Conservation (phyloP, 2,888 invertebrate species). For the Punctoribates punctum region DNA sequence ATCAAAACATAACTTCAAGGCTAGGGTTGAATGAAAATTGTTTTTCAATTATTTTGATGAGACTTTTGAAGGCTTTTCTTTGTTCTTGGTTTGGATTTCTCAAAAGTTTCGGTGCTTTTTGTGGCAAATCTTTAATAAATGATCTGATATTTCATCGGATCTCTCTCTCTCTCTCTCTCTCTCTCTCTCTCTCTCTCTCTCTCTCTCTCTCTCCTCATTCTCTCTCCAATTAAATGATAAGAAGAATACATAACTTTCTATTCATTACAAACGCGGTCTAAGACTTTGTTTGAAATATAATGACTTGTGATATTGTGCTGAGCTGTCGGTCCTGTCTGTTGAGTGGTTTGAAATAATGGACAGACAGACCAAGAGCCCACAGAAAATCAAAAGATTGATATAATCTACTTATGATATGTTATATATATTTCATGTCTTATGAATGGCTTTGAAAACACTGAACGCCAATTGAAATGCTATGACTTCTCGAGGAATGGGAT, state of each 20-base stretch:
- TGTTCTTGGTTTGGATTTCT: neutral
- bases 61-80: neutral
- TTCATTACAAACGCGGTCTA: too few species aligned
- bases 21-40: neutral
- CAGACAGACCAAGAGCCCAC: neutral
- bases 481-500: too few species aligned
- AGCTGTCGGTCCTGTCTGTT: neutral
- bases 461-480: too few species aligned
- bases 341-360: slow-evolving; percentile 4
- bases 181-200: neutral
- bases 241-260: too few species aligned
- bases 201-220: too few species aligned
- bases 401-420: neutral
- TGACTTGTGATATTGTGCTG: neutral
- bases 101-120: neutral
- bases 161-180: neutral
- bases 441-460: too few species aligned
- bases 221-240: too few species aligned
- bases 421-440: too few species aligned
- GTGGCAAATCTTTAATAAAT: neutral
- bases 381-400: neutral
- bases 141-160: neutral
- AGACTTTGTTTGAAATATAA: too few species aligned
- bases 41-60: neutral
- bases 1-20: too few species aligned